Evolutionary conservation across 2,113 vertebrate species (phyloP), one percentile per base, ranked within the genome.

Genomic region (Hypanus sabinus): DNA sequence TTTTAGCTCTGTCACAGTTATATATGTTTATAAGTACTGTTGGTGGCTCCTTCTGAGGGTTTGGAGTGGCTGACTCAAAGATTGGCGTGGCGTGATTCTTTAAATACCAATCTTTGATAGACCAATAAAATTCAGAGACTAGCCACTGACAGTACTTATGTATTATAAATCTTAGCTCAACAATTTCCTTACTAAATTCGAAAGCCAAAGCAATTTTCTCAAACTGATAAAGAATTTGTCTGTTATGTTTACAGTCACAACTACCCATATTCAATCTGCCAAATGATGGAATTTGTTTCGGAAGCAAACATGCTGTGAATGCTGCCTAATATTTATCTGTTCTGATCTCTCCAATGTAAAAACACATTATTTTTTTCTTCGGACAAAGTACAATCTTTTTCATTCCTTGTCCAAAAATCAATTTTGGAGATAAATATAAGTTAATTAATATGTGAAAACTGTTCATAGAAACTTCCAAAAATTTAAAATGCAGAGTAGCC

Each of bases 21-120:
- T 97, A 96, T 97, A 97, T 98, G 96, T 97, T 98, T 98, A 97
- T 96, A 96, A 95, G 96, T 96, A 96, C 96, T 81, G 95, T 95
- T 95, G 68, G 77, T 95, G 65, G 94, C 94, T 94, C 16, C 95
- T 94, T 73, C 94, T 24, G n/a, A 83, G 94, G 93, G 94, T 95
- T 85, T 36, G 22, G 62, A 95, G 30, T 0, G 55, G 68, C 27
- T 94, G 94, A 94, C 91, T 93, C 91, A 75, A 75, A 93, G 91
- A 93, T 93, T 93, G 91, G 91, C 91, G 73, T 71, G 71, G 91
- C 38, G 70, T 38, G 24, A 93, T 93, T 55, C 91, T 93, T 93
- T 93, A 93, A 93, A 93, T 93, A 68, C 91, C 91, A 93, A 93
- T 93, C 68, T 93, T 93, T 93, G 91, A 93, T 93, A 93, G 38